phyloP scores from a whole-genome alignment of 1,140 invertebrate species.

The Tetramorium parvispinum region DNA sequence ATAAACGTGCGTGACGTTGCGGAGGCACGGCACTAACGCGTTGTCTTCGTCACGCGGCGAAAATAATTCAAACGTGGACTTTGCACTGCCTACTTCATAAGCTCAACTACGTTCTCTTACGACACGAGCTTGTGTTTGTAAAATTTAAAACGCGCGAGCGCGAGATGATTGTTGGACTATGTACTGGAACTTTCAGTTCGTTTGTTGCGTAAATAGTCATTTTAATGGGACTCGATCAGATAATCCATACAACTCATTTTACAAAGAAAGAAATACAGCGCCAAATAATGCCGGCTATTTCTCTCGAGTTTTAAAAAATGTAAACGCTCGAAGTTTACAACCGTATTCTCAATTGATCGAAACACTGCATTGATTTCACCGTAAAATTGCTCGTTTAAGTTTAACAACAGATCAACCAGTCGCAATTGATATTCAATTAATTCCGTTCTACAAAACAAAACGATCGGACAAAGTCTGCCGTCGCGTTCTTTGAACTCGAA shows the following conservation, averaged over 20 bases:
- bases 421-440: slow-evolving; percentile 1
- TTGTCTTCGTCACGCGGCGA: background rate
- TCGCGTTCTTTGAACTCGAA: slow-evolving; percentile 36
- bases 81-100: slow-evolving; percentile 3
- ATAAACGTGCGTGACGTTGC: background rate
- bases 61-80: slow-evolving; percentile 42
- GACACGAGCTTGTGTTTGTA: background rate
- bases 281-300: background rate
- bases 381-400: slow-evolving; percentile 13
- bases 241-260: background rate
- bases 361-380: background rate
- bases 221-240: background rate
- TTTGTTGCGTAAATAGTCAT: background rate
- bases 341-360: background rate
- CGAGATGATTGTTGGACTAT: background rate
- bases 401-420: background rate
- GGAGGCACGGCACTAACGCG: slow-evolving; percentile 4
- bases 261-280: background rate
- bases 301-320: slow-evolving; percentile 1
- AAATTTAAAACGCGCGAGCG: background rate
- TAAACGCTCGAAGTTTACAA: background rate
- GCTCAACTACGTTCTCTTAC: background rate
- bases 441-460: background rate
- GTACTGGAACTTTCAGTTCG: background rate
- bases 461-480: slow-evolving; percentile 39